Percentiles rank a stretch among this genome's conserved stretches.
These are phyloP conservation scores for Matsumurasca onukii DNA, from an alignment of 1,140 invertebrate species.

Conservation along the genomic window DNA sequence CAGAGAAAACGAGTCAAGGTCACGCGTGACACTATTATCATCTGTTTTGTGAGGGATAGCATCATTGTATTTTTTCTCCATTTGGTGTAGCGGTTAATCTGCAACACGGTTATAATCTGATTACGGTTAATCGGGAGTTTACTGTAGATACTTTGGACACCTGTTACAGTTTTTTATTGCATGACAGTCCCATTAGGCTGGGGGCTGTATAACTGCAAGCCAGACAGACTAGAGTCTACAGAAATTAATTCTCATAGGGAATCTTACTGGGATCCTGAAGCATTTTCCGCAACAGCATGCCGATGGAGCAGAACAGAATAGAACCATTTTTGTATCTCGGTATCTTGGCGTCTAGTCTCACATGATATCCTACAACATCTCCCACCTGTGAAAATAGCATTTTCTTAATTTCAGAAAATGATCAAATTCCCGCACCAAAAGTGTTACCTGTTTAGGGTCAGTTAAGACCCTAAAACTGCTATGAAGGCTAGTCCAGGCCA, in stretches of 20 bases:
- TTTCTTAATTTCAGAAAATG: not conserved
- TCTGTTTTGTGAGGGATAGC: too few relatives aligned
- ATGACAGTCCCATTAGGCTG: not conserved
- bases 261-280: slow-evolving; percentile 60
- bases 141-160: not conserved
- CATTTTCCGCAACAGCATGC: slow-evolving; percentile 68
- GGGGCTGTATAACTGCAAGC: not conserved
- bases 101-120: too few relatives aligned
- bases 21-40: too few relatives aligned
- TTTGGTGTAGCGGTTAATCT: too few relatives aligned
- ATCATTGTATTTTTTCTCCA: too few relatives aligned
- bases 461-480: not conserved
- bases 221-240: not conserved
- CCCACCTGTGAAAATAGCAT: slow-evolving; percentile 34
- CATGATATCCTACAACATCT: slow-evolving; percentile 70
- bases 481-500: not conserved
- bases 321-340: slow-evolving; percentile 58
- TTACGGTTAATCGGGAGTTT: too few relatives aligned
- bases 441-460: not conserved
- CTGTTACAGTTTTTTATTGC: not conserved
- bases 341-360: slow-evolving; percentile 63
- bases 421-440: not conserved
- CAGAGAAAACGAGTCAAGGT: too few relatives aligned
- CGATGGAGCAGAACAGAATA: slow-evolving; percentile 83
- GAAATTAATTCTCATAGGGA: not conserved